Base-by-base conservation (phyloP, 2,888 invertebrate genomes). In the Netelia inedita region DNA sequence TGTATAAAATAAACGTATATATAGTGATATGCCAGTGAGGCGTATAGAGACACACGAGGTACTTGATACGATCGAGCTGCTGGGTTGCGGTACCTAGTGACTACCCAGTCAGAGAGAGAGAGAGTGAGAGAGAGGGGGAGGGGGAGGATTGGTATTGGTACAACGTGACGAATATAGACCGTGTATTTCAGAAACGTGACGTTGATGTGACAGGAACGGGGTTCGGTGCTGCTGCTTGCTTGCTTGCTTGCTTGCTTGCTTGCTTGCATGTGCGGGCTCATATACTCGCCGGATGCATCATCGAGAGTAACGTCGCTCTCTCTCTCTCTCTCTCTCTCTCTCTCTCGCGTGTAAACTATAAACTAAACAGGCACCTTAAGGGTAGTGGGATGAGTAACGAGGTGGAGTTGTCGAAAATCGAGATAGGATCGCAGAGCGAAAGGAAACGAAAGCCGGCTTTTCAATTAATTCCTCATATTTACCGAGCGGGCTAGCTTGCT, bases 171-270 rank as follows among this genome's bases (percentile, higher is more conserved):
- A 88, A 91, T 91, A 89, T 90, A 90, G 88, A 87, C 86, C 69
- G 89, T 87, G 90, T 91, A 91, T 91, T 91, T 91, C 89, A 89
- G 90, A 89, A 88, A 91, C 89, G 89, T 91, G 91, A 91, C 91
- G 91, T 90, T 91, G 90, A 91, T 89, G 87, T 89, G 90, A 91
- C 90, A 89, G 88, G 83, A 88, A 89, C 87, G 86, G 59, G 68
- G 85, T 74, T 82, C 53, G 28, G 5, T 57, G 28, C n/a, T 43
- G 59, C 28, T 10, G 23, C 43, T 68, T 2, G 10, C 46, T 23
- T 2, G 10, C 46, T 23, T 14, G 55, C 21, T 68, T 43, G 8
- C 43, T 43, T 21, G 41, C 55, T 23, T n/a, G 23, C 16, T 16
- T 11, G 66, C 23, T 41, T 43, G 16, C 68, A 69, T 73, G 76